Evolutionary conservation across 2,888 invertebrate genomes (phyloP).

Genomic region (Stegana nigrithorax): DNA sequence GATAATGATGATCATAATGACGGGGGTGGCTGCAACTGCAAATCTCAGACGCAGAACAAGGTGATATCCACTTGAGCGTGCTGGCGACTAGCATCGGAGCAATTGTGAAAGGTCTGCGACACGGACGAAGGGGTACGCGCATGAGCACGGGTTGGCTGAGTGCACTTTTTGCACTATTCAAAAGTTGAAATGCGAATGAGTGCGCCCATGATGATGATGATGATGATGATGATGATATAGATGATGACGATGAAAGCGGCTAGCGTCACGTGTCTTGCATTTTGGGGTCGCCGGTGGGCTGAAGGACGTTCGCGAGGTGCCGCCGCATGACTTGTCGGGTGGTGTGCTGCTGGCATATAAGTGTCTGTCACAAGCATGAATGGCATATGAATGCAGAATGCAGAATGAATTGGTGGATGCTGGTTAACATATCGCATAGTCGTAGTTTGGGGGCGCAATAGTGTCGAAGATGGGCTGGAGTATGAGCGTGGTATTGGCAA

Average conservation of each 20-base stretch:
- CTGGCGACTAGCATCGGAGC: neutral
- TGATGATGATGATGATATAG: neutral
- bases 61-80: neutral
- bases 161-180: slow-evolving; percentile 61
- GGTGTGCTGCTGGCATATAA: neutral
- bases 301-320: slow-evolving; percentile 21
- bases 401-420: neutral
- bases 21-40: neutral
- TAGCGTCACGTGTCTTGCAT: slow-evolving; percentile 6
- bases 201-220: neutral
- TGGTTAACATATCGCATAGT: neutral
- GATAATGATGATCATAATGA: neutral
- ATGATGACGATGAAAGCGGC: neutral
- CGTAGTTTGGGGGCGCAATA: neutral
- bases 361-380: slow-evolving; percentile 1
- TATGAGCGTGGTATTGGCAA: too few relatives aligned
- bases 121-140: neutral
- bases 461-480: too few relatives aligned
- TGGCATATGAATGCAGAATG: neutral
- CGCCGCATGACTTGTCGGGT: neutral
- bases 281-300: slow-evolving; percentile 19
- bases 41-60: neutral
- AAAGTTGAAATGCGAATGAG: slow-evolving; percentile 38
- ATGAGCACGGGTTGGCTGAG: slow-evolving; percentile 34
- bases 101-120: too few relatives aligned